Conservation (phyloP, 2,113 vertebrate genomes). For the Bubalus kerabau region DNA sequence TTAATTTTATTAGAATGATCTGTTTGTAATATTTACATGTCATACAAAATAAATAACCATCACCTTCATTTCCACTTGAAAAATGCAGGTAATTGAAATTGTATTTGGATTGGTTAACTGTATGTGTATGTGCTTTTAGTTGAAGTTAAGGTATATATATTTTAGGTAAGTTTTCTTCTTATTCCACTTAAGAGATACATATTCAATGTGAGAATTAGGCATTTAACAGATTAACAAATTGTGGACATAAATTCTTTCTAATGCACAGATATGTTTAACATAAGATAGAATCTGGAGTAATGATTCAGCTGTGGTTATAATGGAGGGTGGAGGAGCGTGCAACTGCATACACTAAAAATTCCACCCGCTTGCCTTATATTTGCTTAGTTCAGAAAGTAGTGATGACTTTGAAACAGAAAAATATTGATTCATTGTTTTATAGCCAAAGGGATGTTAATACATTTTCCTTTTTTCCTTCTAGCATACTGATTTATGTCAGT, state of each 20-base stretch:
- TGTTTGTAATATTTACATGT: background rate
- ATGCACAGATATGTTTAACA: constrained; percentile 23
- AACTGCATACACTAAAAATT: background rate
- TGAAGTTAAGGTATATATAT: background rate
- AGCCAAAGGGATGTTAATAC: constrained; percentile 71
- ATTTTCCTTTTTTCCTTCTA: constrained; percentile 77
- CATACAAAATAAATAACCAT: background rate
- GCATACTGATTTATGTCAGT: constrained; percentile 99
- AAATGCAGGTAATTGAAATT: constrained; percentile 1
- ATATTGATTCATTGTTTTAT: constrained; percentile 68
- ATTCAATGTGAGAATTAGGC: background rate
- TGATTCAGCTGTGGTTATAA: background rate
- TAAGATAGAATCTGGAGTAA: constrained; percentile 31
- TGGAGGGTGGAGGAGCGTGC: background rate
- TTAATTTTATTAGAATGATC: background rate
- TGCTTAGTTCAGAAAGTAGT: constrained; percentile 51
- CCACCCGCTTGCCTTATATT: constrained; percentile 28
- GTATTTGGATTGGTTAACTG: background rate
- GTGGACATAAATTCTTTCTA: background rate
- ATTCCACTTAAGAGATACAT: background rate
- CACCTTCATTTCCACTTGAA: background rate
- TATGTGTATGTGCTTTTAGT: background rate
- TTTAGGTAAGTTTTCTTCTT: background rate
- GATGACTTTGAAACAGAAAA: constrained; percentile 56
- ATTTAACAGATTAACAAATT: background rate